Percentiles rank a stretch among this genome's conserved stretches.
These are phyloP conservation scores for Tautogolabrus adspersus DNA, from an alignment of 2,113 vertebrate genomes.

Conservation along the genomic window DNA sequence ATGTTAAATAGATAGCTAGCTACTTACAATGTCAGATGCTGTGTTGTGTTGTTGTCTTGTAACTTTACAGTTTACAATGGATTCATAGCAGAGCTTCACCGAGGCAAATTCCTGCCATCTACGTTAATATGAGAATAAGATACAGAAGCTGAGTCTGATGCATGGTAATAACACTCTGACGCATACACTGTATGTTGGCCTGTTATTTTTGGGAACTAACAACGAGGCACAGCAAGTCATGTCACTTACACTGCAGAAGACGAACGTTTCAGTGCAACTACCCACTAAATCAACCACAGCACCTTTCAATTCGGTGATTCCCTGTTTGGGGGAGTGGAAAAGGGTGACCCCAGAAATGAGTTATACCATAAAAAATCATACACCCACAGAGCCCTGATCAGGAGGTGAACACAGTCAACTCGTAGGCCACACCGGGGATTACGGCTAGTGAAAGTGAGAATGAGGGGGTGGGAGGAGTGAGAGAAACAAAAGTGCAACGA, in stretches of 20 bases:
- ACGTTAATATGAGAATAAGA: slow-evolving; percentile 44
- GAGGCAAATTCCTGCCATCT: slow-evolving; percentile 23
- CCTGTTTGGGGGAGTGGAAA: slow-evolving; percentile 72
- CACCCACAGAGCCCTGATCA: slow-evolving; percentile 52
- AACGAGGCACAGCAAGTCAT: slow-evolving; percentile 25
- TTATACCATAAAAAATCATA: slow-evolving; percentile 33
- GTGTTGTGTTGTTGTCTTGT: no score
- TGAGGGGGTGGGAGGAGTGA: slow-evolving; percentile 77
- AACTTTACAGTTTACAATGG: no score
- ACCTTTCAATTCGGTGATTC: slow-evolving; percentile 69
- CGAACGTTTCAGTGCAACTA: slow-evolving; percentile 38
- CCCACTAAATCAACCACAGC: slow-evolving; percentile 53
- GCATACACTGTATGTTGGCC: slow-evolving; percentile 38
- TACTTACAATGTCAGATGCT: slow-evolving; percentile 4
- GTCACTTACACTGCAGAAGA: slow-evolving; percentile 45
- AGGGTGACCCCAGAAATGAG: slow-evolving; percentile 76
- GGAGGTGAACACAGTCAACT: slow-evolving; percentile 55
- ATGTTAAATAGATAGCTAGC: no score
- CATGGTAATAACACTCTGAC: slow-evolving; percentile 36
- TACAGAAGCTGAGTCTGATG: slow-evolving; percentile 33
- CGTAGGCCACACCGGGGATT: slow-evolving; percentile 60
- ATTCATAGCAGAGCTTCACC: slow-evolving; percentile 27
- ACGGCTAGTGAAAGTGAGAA: slow-evolving; percentile 81
- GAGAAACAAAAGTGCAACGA: slow-evolving; percentile 81
- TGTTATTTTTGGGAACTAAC: slow-evolving; percentile 49